phyloP scores from a whole-genome alignment of 1,140 invertebrate species.

The Dysdera silvatica region DNA sequence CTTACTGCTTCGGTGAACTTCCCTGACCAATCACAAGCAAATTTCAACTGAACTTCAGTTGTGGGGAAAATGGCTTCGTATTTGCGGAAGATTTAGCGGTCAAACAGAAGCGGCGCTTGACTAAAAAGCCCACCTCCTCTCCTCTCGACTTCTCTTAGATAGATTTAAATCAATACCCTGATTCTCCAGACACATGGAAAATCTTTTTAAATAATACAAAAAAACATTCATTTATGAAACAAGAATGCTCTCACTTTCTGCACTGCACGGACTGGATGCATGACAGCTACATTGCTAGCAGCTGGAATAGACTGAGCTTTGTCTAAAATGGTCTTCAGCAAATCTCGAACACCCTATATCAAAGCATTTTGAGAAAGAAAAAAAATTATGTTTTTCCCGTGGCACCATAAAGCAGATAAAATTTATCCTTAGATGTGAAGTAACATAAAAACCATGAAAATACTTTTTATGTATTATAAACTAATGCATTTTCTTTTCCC shows the following conservation, averaged over 20 bases:
- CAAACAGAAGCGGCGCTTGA: neutral
- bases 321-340: constrained; percentile 56
- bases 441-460: neutral
- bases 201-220: neutral
- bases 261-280: constrained; percentile 70
- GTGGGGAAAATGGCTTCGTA: neutral
- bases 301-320: constrained; percentile 71
- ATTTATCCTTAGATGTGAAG: neutral
- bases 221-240: neutral
- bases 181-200: neutral
- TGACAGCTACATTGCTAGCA: constrained; percentile 63
- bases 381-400: constrained; percentile 26
- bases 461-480: neutral
- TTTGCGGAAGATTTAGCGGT: neutral
- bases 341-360: constrained; percentile 46
- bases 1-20: no score
- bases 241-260: constrained; percentile 48
- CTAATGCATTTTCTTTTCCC: neutral
- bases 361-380: constrained; percentile 39
- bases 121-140: neutral
- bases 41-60: neutral
- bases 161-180: neutral
- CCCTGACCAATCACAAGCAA: no score
- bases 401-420: neutral
- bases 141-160: neutral